Percentiles rank a stretch among this genome's conserved stretches.
These are phyloP conservation scores for Takifugu rubripes DNA, from an alignment of 2,797 vertebrate species.

Conservation along the genomic window DNA sequence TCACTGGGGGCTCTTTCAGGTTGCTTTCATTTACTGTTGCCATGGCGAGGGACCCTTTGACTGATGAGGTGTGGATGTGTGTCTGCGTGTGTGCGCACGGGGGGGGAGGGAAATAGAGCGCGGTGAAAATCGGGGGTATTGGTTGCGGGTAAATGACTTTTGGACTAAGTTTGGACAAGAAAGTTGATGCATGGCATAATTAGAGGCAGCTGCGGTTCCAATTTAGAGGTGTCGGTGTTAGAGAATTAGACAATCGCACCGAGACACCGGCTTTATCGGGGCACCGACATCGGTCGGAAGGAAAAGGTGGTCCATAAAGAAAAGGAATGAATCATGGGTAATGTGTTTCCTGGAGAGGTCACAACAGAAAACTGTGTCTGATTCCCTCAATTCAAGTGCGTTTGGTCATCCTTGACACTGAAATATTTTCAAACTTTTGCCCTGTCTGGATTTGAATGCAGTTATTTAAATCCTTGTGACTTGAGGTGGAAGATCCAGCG, in stretches of 20 bases:
- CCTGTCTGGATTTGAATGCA: too few species aligned
- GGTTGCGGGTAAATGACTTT: conserved; percentile 68
- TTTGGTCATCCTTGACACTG: too few species aligned
- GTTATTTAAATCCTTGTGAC: too few species aligned
- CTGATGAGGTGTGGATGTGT: conserved; percentile 70
- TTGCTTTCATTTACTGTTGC: conserved; percentile 80
- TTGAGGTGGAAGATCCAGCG: too few species aligned
- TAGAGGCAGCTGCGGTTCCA: conserved; percentile 66
- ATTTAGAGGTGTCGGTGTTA: conserved; percentile 9
- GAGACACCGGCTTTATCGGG: conserved; percentile 13
- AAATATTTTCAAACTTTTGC: too few species aligned
- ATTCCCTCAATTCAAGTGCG: too few species aligned
- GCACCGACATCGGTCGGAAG: conserved; percentile 15
- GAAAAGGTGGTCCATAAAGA: conserved; percentile 1
- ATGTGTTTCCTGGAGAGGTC: not conserved
- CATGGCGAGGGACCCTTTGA: conserved; percentile 75
- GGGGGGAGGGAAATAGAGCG: conserved; percentile 16
- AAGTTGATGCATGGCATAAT: conserved; percentile 66
- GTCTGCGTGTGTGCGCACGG: conserved; percentile 16
- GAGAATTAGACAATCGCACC: conserved; percentile 28
- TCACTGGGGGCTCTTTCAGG: conserved; percentile 76
- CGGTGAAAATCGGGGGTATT: conserved; percentile 46
- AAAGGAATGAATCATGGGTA: too few species aligned
- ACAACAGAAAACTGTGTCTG: conserved; percentile 1
- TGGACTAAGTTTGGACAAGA: conserved; percentile 60